Evolutionary conservation across 2,113 vertebrate genomes (phyloP), one percentile per base, ranked within the genome.

Genomic region (Lutjanus erythropterus): DNA sequence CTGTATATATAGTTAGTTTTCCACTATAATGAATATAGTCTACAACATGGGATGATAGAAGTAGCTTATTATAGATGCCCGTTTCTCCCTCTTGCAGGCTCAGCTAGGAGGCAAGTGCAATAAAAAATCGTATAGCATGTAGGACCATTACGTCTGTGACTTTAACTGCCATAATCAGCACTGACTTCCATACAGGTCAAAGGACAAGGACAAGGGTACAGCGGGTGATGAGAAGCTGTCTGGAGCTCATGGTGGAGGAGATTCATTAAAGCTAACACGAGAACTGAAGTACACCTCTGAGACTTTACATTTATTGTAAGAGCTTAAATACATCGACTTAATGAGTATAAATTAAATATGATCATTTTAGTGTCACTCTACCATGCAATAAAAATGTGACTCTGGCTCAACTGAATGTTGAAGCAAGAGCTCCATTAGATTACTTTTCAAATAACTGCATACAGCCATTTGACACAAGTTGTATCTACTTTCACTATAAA

Each of bases 211-310:
- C n/a, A n/a, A n/a, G n/a, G n/a, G n/a, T n/a, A n/a, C n/a, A 12
- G 19, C 21, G 27, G 21, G 35, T 75, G 64, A 83, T 69, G 37
- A 42, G 19, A 14, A 47, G 25, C 47, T 52, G 59, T 60, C 42
- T 41, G 42, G 11, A 42, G 59, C 14, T 67, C 59, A 72, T 11
- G 11, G 41, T 6, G 53, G 27, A n/a, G n/a, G 56, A 12, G 64
- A 70, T 47, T 71, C 27, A 77, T 53, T 62, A 39, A 69, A 75
- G 44, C 46, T n/a, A 49, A 74, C 50, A 58, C 19, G n/a, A 56
- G 27, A 79, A 56, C 71, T 67, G 62, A 71, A 46, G 9, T 25
- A 42, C 23, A 50, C 33, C 16, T 15, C 16, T 42, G 58, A 52
- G 64, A 67, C 35, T 59, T 47, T 16, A 61, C 33, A 59, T 76